Conservation (phyloP, 2,113 vertebrate genomes). For the Emydura subglobosa region DNA sequence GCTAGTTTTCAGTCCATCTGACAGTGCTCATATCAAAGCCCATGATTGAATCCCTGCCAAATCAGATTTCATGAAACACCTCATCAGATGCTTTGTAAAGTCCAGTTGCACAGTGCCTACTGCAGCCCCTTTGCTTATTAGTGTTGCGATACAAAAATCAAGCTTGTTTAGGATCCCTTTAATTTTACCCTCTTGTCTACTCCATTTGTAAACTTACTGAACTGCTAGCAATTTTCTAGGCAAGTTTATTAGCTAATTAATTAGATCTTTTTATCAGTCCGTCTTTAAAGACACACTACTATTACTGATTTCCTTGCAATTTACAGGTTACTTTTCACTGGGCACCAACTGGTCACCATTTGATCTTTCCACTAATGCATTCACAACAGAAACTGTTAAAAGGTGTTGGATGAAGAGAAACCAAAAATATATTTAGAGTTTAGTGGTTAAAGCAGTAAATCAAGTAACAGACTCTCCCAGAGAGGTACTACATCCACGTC, state of each 20-base stretch:
- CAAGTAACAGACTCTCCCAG: neutral
- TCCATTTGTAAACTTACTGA: neutral
- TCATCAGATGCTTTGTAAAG: neutral
- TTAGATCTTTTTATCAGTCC: neutral
- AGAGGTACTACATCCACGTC: neutral
- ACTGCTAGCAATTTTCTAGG: neutral
- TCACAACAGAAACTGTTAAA: neutral
- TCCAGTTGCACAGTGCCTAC: neutral
- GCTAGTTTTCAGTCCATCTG: neutral
- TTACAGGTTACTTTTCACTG: neutral
- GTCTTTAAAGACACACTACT: neutral
- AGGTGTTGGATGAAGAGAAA: neutral
- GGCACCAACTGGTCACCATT: neutral
- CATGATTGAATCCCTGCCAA: neutral
- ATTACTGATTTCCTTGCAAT: neutral
- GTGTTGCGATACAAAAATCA: neutral
- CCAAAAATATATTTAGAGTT: neutral
- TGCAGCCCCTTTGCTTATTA: neutral
- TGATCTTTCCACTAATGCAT: neutral
- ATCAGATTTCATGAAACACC: neutral
- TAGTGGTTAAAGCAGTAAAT: neutral
- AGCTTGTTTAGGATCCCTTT: neutral
- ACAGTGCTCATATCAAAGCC: neutral
- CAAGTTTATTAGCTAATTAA: neutral
- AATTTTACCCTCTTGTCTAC: neutral